Evolutionary conservation across 2,113 vertebrate species (phyloP), one percentile per base, ranked within the genome.

Genomic region (Syngnathus typhle): DNA sequence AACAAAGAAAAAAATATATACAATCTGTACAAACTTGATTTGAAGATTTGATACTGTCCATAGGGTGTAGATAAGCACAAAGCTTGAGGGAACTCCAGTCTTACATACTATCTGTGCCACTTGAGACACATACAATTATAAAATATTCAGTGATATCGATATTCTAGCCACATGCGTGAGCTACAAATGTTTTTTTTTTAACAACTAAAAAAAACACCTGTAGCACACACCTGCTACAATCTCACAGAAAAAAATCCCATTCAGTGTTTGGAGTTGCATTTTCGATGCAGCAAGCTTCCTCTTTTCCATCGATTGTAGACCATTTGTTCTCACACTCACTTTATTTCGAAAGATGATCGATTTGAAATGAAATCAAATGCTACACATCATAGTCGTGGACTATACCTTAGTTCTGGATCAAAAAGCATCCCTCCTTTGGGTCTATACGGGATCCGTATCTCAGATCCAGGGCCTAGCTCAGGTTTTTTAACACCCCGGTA

Each of bases 391-490:
- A 62, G 60, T 62, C 60, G n/a, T n/a, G 2, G 38, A 44, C 41
- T 62, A 62, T 44, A 62, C 41, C 21, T 46, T 62, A 44, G 60
- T 62, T 62, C 60, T 44, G 60, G 60, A 62, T 62, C 60, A 44
- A 62, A 62, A 62, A 62, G 44, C 60, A 62, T 62, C 23, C 60
- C 60, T 44, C 60, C 60, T 44, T 62, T 62, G 60, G 60, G 60
- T 44, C 60, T 23, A 16, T 62, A 62, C 4, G 60, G 60, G 41
- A 62, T 21, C 41, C 60, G 12, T 62, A 62, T 62, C 39, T 62
- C 60, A 43, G 60, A 62, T 43, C 60, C 60, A 62, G 60, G 60
- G n/a, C 60, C 60, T 27, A 62, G 2, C 41, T 62, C 60, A 4
- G 60, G 60, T 62, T 62, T 62, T 27, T 62, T 62, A 62, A 62